These are phyloP conservation scores for Pitta sordida DNA, from an alignment of 2,113 vertebrate genomes.

Conservation along the genomic window DNA sequence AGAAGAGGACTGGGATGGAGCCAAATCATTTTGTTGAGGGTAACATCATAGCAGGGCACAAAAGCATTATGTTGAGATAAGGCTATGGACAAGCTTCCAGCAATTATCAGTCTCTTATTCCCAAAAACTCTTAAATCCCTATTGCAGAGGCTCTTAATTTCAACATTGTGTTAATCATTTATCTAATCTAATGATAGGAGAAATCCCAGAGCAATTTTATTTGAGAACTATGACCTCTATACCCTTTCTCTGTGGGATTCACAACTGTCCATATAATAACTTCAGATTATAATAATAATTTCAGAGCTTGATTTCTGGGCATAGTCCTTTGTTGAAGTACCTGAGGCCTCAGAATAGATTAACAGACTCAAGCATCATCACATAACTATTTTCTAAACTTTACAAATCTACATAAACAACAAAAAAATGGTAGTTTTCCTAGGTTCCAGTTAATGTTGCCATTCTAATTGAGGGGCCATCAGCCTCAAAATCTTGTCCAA, in stretches of 20 bases:
- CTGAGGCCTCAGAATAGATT: neutral
- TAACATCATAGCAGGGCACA: neutral
- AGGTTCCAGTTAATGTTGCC: neutral
- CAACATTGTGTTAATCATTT: slow-evolving; percentile 34
- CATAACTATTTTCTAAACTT: neutral
- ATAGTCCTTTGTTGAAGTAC: neutral
- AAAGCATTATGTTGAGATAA: neutral
- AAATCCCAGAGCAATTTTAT: slow-evolving; percentile 32
- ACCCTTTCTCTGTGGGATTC: neutral
- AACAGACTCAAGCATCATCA: neutral
- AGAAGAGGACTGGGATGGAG: neutral
- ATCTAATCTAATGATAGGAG: slow-evolving; percentile 6
- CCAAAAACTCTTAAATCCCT: slow-evolving; percentile 1
- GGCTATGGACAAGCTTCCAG: neutral
- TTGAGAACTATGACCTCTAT: neutral
- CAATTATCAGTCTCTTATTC: neutral
- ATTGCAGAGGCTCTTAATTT: slow-evolving; percentile 13
- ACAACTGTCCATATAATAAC: neutral
- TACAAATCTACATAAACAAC: neutral
- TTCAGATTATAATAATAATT: too few species aligned
- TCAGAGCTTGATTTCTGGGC: neutral
- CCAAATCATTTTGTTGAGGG: neutral
- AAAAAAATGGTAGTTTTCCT: neutral
- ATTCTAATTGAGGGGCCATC: neutral
- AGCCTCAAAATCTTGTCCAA: neutral